Percentiles rank a stretch among this genome's conserved stretches.
Evolutionary conservation across 2,113 vertebrate species (phyloP).

Genomic region (Chrysemys picta): DNA sequence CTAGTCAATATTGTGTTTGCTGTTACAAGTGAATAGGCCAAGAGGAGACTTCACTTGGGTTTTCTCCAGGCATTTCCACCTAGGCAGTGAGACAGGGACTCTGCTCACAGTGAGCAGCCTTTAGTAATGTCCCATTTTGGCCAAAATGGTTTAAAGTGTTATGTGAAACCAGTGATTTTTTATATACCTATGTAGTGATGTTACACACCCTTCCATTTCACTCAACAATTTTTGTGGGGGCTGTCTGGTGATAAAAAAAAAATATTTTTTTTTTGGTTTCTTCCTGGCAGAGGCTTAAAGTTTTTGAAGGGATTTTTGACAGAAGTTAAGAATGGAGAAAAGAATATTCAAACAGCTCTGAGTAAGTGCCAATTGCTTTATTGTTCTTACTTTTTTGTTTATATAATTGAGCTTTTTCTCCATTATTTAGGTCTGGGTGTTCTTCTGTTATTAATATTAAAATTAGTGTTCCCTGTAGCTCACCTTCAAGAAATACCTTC

Average conservation of each 20-base stretch:
- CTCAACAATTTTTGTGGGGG: no score
- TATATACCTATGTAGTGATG: neutral
- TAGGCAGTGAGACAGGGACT: neutral
- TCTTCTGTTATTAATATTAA: neutral
- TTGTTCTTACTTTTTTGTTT: slow-evolving; percentile 14
- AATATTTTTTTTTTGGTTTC: neutral
- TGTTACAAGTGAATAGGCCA: neutral
- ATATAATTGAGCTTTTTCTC: neutral
- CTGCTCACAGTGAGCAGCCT: neutral
- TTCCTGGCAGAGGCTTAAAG: slow-evolving; percentile 87
- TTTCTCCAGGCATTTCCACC: neutral
- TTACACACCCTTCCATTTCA: neutral
- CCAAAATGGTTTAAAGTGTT: neutral
- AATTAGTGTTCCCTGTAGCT: neutral
- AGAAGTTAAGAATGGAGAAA: slow-evolving; percentile 89
- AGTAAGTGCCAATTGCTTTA: slow-evolving; percentile 83
- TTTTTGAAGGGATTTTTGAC: slow-evolving; percentile 96
- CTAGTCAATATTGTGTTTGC: neutral
- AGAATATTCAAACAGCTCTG: slow-evolving; percentile 93
- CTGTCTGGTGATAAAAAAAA: neutral
- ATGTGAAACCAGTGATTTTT: neutral
- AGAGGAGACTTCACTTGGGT: neutral
- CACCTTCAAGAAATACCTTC: neutral
- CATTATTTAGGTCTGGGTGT: neutral
- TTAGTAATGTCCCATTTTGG: neutral